Evolutionary conservation across 2,113 vertebrate species (phyloP).

Genomic region (Macrotis lagotis): DNA sequence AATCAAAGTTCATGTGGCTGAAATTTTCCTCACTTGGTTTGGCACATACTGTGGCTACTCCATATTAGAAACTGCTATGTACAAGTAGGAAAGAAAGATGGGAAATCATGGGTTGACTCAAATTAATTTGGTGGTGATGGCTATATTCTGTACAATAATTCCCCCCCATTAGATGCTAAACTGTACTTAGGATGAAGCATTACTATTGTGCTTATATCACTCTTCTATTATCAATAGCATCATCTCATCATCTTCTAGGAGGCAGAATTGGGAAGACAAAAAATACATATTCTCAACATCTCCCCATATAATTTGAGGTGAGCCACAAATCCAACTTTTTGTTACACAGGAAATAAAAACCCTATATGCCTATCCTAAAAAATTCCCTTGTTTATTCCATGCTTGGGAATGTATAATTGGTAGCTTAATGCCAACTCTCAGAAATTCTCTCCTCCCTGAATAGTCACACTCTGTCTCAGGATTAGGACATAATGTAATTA

Average conservation of each 20-base stretch:
- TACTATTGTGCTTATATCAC: neutral
- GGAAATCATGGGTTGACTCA: neutral
- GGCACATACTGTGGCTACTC: neutral
- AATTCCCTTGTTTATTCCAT: neutral
- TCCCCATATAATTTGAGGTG: neutral
- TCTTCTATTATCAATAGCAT: neutral
- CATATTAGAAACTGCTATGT: neutral
- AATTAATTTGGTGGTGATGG: neutral
- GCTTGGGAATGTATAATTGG: too few relatives aligned
- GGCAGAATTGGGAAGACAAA: neutral
- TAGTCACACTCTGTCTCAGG: neutral
- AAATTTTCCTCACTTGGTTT: neutral
- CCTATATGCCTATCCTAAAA: neutral
- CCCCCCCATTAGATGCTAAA: neutral
- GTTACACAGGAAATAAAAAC: neutral
- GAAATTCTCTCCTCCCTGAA: neutral
- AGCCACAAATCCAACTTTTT: neutral
- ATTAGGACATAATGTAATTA: neutral
- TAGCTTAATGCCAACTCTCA: neutral
- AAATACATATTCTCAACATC: neutral
- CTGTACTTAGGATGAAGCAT: neutral
- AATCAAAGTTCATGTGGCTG: neutral
- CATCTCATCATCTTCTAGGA: neutral
- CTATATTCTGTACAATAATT: neutral
- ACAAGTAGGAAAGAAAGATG: neutral